Evolutionary conservation across 2,113 vertebrate species (phyloP).

Genomic region (Neofelis nebulosa): DNA sequence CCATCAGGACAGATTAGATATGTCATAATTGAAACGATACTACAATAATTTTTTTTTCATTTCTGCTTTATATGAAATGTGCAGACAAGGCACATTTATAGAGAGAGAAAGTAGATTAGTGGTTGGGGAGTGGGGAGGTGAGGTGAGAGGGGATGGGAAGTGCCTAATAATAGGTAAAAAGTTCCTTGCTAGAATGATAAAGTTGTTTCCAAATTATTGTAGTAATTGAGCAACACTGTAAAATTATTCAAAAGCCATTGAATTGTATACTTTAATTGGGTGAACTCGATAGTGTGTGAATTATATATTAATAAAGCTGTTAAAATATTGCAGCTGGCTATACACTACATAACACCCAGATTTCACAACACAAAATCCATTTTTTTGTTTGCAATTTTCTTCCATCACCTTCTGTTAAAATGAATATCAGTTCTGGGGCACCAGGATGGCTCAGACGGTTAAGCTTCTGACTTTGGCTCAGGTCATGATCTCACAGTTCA

Average conservation of each 20-base stretch:
- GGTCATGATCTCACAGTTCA: too few relatives aligned
- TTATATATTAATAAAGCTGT: neutral
- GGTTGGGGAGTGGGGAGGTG: neutral
- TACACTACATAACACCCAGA: neutral
- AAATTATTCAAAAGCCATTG: neutral
- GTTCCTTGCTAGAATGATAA: neutral
- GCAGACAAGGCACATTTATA: neutral
- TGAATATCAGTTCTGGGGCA: neutral
- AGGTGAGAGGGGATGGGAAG: neutral
- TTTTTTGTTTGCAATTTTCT: constrained; percentile 23
- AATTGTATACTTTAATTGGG: neutral
- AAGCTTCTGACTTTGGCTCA: too few relatives aligned
- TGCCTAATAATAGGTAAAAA: neutral
- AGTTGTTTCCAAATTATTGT: neutral
- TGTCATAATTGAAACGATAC: neutral
- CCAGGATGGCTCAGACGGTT: too few relatives aligned
- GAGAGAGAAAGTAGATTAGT: neutral
- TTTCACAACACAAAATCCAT: neutral
- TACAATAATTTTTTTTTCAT: neutral
- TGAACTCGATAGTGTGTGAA: neutral
- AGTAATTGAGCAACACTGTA: neutral
- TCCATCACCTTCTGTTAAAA: neutral
- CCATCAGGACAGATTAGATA: neutral
- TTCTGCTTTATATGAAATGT: neutral
- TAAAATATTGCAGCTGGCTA: neutral